Evolutionary conservation across 2,888 invertebrate genomes (phyloP).

Genomic region (Caenorhabditis sinica): DNA sequence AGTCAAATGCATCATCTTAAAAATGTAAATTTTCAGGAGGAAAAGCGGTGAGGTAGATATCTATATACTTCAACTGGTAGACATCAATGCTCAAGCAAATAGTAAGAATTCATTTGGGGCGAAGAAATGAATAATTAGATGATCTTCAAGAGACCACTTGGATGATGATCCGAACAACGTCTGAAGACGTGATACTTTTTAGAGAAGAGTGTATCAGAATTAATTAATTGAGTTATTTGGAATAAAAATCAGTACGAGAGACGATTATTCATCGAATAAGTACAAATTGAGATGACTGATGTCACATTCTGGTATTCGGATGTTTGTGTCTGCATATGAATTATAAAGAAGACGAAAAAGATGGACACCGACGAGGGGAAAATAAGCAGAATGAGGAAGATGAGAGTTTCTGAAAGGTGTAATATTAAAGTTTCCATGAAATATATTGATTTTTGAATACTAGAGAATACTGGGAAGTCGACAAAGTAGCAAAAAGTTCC

Average conservation of each 20-base stretch:
- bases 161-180: slow-evolving; percentile 31
- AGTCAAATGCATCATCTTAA: slow-evolving; percentile 24
- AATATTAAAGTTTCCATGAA: too few species aligned
- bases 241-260: slow-evolving; percentile 9
- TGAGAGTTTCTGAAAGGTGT: neutral
- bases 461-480: too few species aligned
- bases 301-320: slow-evolving; percentile 22
- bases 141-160: slow-evolving; percentile 42
- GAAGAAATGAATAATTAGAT: slow-evolving; percentile 42
- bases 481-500: too few species aligned
- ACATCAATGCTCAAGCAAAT: slow-evolving; percentile 47
- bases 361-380: neutral
- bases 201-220: neutral
- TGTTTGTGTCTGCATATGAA: neutral
- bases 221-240: slow-evolving; percentile 14
- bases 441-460: too few species aligned
- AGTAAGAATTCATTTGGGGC: slow-evolving; percentile 33
- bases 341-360: neutral
- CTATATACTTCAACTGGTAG: slow-evolving; percentile 3
- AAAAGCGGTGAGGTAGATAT: slow-evolving; percentile 10
- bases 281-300: slow-evolving; percentile 11
- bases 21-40: slow-evolving; percentile 45
- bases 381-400: neutral
- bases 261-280: slow-evolving; percentile 12
- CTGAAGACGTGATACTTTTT: neutral